phyloP scores from a whole-genome alignment of 2,113 vertebrate species.

The Cynopterus brachyotis region DNA sequence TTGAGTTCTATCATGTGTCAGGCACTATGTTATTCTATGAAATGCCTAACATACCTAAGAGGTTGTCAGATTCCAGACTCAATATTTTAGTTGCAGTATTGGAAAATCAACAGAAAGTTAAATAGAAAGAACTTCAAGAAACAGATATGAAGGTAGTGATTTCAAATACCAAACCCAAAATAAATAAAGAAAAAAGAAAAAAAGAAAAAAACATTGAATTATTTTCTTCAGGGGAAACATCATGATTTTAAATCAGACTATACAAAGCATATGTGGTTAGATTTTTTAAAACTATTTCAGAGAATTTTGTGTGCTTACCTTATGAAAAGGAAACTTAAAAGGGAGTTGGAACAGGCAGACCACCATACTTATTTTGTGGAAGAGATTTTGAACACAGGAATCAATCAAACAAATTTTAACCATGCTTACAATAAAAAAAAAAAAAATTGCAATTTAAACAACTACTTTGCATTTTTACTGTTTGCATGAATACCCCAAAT shows the following conservation, averaged over 20 bases:
- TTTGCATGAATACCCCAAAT: slow-evolving; percentile 30
- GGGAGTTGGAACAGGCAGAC: neutral
- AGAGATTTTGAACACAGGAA: neutral
- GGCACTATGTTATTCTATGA: slow-evolving; percentile 1
- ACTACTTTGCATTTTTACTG: slow-evolving; percentile 55
- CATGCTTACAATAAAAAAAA: neutral
- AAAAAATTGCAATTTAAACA: neutral
- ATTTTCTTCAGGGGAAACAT: neutral
- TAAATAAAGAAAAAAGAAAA: neutral
- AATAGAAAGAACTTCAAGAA: slow-evolving; percentile 18
- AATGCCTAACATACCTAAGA: neutral
- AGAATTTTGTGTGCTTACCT: neutral
- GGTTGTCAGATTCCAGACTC: neutral
- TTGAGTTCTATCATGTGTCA: neutral
- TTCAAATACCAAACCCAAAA: slow-evolving; percentile 2
- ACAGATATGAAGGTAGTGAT: neutral
- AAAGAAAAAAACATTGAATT: neutral
- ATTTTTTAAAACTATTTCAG: neutral
- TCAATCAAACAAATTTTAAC: neutral
- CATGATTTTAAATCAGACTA: neutral
- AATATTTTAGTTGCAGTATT: slow-evolving; percentile 34
- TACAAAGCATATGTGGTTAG: neutral
- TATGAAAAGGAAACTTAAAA: neutral
- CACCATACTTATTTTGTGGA: neutral
- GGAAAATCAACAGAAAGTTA: slow-evolving; percentile 36